A percentile compares a stretch with the other conserved stretches of the same genome.
Evolutionary conservation across 2,888 invertebrate species (phyloP).

Genomic region (Cephus pulcher): DNA sequence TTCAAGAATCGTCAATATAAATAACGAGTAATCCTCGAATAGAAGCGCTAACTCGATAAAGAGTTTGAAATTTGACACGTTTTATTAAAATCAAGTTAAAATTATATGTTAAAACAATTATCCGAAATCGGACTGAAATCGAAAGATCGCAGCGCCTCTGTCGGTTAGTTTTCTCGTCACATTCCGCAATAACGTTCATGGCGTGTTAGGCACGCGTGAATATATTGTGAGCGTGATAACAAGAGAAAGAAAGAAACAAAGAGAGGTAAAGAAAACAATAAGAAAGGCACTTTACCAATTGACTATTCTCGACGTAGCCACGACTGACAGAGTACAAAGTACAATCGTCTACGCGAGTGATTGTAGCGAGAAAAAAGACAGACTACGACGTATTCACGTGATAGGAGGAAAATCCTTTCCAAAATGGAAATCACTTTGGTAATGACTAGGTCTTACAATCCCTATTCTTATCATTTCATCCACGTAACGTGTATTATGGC

Average conservation of each 20-base stretch:
- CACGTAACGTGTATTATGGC: slow-evolving; percentile 35
- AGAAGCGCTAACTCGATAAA: not conserved
- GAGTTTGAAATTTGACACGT: not conserved
- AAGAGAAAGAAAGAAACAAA: slow-evolving; percentile 28
- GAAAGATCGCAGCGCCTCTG: not conserved
- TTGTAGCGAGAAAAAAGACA: slow-evolving; percentile 9
- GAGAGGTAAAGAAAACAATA: not conserved
- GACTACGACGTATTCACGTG: slow-evolving; percentile 5
- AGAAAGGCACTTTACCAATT: not conserved
- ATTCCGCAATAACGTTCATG: not conserved
- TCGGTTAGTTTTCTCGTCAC: not conserved
- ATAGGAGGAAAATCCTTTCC: slow-evolving; percentile 14
- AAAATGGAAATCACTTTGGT: slow-evolving; percentile 61
- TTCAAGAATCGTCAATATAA: not conserved
- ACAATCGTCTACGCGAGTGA: not conserved
- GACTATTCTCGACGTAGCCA: not conserved
- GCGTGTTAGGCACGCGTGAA: not conserved
- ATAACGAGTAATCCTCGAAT: not conserved
- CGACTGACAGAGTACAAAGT: not conserved
- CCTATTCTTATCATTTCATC: slow-evolving; percentile 37
- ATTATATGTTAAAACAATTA: not conserved
- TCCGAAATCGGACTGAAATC: not conserved
- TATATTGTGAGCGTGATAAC: not conserved
- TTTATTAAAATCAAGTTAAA: not conserved
- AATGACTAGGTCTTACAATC: slow-evolving; percentile 64